Percentiles rank a stretch among this genome's conserved stretches.
Conservation (phyloP, 2,113 vertebrate genomes). For the Semicossyphus pulcher region DNA sequence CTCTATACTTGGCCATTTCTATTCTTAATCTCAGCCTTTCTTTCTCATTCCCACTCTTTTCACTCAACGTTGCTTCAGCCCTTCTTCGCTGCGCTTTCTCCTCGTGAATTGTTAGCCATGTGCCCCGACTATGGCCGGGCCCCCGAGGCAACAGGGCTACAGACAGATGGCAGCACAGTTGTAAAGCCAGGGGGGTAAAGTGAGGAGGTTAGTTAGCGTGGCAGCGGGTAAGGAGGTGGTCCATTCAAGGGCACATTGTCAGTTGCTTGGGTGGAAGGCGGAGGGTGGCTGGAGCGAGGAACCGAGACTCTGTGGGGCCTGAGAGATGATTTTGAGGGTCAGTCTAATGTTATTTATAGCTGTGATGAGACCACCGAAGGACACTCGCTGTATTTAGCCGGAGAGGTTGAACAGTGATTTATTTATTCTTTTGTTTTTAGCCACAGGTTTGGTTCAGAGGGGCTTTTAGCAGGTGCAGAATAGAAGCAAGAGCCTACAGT, state of each 20-base stretch:
- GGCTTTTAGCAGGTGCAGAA: background rate
- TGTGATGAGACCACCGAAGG: conserved; percentile 3
- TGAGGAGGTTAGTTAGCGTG: conserved; percentile 59
- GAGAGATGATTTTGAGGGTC: conserved; percentile 16
- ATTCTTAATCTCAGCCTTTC: conserved; percentile 24
- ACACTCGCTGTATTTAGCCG: background rate
- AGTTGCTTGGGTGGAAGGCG: conserved; percentile 25
- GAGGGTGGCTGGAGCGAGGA: conserved; percentile 17
- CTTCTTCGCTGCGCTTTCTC: conserved; percentile 30
- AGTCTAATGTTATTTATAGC: conserved; percentile 39
- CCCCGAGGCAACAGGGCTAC: conserved; percentile 69
- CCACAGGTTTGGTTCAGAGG: background rate
- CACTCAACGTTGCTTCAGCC: conserved; percentile 7
- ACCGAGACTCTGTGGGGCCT: background rate
- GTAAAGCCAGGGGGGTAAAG: conserved; percentile 78
- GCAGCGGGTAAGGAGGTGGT: conserved; percentile 54
- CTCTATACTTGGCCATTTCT: conserved; percentile 1
- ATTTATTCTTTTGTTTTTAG: background rate
- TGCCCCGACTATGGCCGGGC: conserved; percentile 57
- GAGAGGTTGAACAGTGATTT: background rate
- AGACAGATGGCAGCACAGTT: conserved; percentile 84
- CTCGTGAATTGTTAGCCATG: conserved; percentile 50
- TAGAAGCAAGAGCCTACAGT: background rate
- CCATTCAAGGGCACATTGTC: conserved; percentile 69
- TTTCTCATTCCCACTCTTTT: conserved; percentile 19